Conservation (phyloP, 2,113 vertebrate genomes). For the Platichthys stellatus region DNA sequence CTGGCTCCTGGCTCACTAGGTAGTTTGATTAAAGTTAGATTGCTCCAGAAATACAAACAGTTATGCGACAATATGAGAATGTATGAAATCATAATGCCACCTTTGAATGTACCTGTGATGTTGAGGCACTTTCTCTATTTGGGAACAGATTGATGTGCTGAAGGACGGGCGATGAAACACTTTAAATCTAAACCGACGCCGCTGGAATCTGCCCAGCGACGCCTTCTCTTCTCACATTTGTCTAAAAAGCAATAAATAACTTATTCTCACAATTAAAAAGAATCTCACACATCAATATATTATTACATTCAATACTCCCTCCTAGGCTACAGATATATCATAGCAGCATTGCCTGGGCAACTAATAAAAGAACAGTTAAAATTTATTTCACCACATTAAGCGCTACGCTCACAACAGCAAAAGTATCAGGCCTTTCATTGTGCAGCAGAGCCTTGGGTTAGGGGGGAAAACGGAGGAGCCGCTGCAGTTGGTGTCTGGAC, state of each 20-base stretch:
- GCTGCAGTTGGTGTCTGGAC: slow-evolving; percentile 27
- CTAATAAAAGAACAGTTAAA: slow-evolving; percentile 48
- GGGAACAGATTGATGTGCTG: slow-evolving; percentile 22
- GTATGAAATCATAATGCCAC: slow-evolving; percentile 33
- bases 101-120: slow-evolving; percentile 48
- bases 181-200: background rate
- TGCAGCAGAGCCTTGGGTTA: slow-evolving; percentile 48
- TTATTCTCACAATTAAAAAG: slow-evolving; percentile 49
- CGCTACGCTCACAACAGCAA: slow-evolving; percentile 37
- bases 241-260: slow-evolving; percentile 69
- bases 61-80: background rate
- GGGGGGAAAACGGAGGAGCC: slow-evolving; percentile 36
- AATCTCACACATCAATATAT: slow-evolving; percentile 40
- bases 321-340: slow-evolving; percentile 57
- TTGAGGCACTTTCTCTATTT: slow-evolving; percentile 69
- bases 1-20: slow-evolving; percentile 10
- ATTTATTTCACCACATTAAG: slow-evolving; percentile 27
- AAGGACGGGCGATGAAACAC: background rate
- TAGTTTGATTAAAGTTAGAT: slow-evolving; percentile 31
- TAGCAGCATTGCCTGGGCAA: slow-evolving; percentile 77
- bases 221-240: background rate
- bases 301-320: slow-evolving; percentile 54
- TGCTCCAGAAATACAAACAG: slow-evolving; percentile 51
- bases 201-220: no score
- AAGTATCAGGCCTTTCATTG: slow-evolving; percentile 27